Conservation (phyloP, 2,797 vertebrate genomes). For the Gorsachius magnificus region DNA sequence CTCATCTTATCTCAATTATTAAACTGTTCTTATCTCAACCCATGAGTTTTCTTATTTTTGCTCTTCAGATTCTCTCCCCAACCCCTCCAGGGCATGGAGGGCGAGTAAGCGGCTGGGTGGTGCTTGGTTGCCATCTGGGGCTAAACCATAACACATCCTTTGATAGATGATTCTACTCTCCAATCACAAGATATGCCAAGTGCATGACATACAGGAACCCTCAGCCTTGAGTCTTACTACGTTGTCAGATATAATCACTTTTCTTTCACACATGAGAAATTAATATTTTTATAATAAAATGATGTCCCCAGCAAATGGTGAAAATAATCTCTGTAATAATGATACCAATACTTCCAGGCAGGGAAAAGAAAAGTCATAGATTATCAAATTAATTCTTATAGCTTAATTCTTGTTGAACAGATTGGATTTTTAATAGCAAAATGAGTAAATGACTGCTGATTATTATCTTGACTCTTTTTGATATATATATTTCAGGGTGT, state of each 20-base stretch:
- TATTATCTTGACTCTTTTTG: neutral
- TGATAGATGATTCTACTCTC: neutral
- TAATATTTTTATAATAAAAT: neutral
- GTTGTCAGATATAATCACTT: neutral
- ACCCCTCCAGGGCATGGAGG: too few species aligned
- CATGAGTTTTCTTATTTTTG: too few species aligned
- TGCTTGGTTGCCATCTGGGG: too few species aligned
- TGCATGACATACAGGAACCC: neutral
- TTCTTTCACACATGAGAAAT: neutral
- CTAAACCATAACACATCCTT: neutral
- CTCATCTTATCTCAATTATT: too few species aligned
- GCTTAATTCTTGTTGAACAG: neutral
- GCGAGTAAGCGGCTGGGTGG: too few species aligned
- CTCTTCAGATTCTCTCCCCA: too few species aligned
- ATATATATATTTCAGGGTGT: neutral
- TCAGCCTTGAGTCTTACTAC: neutral
- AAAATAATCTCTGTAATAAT: neutral
- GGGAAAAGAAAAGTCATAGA: neutral
- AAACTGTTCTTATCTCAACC: too few species aligned
- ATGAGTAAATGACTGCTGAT: neutral
- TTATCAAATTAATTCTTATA: neutral
- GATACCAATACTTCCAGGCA: neutral
- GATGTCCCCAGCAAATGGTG: neutral
- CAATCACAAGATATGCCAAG: neutral
- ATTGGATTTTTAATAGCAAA: neutral